Percentiles rank a stretch among this genome's conserved stretches.
These are phyloP conservation scores for Morpho achilles DNA, from an alignment of 2,888 invertebrate species.

Conservation along the genomic window DNA sequence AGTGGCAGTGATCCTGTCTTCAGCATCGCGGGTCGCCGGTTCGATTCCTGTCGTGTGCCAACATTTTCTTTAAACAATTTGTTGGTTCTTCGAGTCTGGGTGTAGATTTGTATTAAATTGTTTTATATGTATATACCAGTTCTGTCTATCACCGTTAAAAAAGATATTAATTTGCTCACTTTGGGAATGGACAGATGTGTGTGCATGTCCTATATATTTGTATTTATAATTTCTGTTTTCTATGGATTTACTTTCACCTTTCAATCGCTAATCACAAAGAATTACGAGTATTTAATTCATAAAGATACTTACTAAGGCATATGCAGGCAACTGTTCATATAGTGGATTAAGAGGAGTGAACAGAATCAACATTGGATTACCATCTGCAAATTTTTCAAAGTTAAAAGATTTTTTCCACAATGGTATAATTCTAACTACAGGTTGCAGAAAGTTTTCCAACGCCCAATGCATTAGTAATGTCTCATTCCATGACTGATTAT, in stretches of 20 bases:
- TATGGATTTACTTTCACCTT: background rate
- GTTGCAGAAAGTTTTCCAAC: slow-evolving; percentile 78
- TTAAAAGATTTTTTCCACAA: slow-evolving; percentile 84
- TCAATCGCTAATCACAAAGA: background rate
- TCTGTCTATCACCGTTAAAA: no score
- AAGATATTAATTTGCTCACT: no score
- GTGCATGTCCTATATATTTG: no score
- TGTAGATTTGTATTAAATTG: no score
- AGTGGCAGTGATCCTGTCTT: no score
- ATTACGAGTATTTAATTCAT: background rate
- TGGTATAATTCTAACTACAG: slow-evolving; percentile 84
- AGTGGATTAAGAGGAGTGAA: slow-evolving; percentile 90
- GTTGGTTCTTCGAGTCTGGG: no score
- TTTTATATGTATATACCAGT: no score
- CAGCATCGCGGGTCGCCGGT: no score
- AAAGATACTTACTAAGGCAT: slow-evolving; percentile 81
- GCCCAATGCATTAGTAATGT: slow-evolving; percentile 79
- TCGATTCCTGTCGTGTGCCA: no score
- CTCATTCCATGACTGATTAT: slow-evolving; percentile 54
- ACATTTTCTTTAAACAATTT: no score
- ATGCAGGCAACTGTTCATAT: slow-evolving; percentile 81
- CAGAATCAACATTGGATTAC: slow-evolving; percentile 85
- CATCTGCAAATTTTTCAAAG: slow-evolving; percentile 83
- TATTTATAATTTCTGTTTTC: no score
- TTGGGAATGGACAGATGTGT: no score